A percentile compares a stretch with the other conserved stretches of the same genome.
These are phyloP conservation scores for Epizoanthus stellaris DNA, from an alignment of 92 coral and sea anemone species.

Conservation along the genomic window DNA sequence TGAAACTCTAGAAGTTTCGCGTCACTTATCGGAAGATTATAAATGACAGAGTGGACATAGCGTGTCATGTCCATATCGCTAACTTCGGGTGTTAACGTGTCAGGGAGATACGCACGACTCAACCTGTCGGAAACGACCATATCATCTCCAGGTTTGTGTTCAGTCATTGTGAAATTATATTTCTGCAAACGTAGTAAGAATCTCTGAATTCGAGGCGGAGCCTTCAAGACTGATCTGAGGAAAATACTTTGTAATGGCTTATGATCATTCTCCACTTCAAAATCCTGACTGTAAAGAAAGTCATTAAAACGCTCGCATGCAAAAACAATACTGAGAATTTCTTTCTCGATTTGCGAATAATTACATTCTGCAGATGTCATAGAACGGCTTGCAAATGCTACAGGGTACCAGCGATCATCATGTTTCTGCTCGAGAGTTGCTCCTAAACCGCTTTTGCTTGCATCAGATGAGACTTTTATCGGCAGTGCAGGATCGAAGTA, in stretches of 20 bases:
- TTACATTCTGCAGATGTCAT: conserved; percentile 48
- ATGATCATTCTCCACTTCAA: not conserved
- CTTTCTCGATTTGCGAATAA: conserved; percentile 53
- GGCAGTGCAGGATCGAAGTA: not conserved
- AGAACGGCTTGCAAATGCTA: conserved; percentile 38
- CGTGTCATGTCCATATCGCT: conserved; percentile 9
- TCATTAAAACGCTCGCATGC: conserved; percentile 45
- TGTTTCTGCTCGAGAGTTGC: conserved; percentile 26
- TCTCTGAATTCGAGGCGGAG: not conserved
- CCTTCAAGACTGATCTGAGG: conserved; percentile 15
- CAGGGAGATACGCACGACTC: not conserved
- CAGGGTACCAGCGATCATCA: conserved; percentile 32
- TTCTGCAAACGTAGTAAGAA: too few relatives aligned
- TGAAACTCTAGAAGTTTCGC: conserved; percentile 41
- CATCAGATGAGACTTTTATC: not conserved
- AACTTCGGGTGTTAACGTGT: conserved; percentile 19
- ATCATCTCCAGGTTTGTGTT: not conserved
- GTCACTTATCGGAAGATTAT: conserved; percentile 47
- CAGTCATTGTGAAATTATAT: not conserved
- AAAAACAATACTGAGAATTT: conserved; percentile 35
- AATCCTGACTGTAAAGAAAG: not conserved
- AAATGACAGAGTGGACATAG: conserved; percentile 41
- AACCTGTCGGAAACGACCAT: not conserved
- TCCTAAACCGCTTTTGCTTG: conserved; percentile 24
- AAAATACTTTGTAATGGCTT: not conserved